Evolutionary conservation across 2,797 vertebrate species (phyloP).

Genomic region (Iguana delicatissima): DNA sequence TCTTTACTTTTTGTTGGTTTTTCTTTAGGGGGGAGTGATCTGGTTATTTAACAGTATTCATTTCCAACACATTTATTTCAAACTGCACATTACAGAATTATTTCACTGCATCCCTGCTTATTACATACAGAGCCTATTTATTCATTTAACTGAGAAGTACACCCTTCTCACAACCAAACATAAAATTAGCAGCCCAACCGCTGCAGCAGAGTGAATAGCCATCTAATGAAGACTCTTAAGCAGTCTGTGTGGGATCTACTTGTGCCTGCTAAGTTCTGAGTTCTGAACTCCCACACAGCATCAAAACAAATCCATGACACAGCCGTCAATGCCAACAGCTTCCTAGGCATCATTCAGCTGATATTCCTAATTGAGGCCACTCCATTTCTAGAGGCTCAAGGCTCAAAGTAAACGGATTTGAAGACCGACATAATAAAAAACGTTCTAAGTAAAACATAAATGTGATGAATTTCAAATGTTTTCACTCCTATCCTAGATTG

Average conservation of each 20-base stretch:
- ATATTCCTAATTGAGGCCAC: neutral
- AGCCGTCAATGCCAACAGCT: neutral
- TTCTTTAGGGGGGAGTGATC: neutral
- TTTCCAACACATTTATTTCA: neutral
- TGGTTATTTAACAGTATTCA: neutral
- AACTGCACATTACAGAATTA: conserved; percentile 34
- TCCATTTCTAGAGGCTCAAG: neutral
- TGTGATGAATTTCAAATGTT: neutral
- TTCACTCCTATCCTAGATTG: neutral
- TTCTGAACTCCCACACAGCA: conserved; percentile 36
- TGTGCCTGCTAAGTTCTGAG: conserved; percentile 17
- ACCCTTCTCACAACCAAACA: conserved; percentile 13
- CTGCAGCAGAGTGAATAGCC: conserved; percentile 2
- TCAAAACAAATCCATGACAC: conserved; percentile 19
- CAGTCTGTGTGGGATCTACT: conserved; percentile 14
- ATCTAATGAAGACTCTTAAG: conserved; percentile 29
- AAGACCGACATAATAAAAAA: neutral
- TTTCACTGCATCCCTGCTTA: conserved; percentile 20
- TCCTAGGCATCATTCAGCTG: conserved; percentile 6
- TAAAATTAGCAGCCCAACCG: conserved; percentile 26
- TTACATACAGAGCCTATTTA: conserved; percentile 21
- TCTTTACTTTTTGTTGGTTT: neutral
- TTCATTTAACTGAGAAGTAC: conserved; percentile 10
- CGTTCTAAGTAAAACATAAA: neutral
- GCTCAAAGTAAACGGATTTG: neutral